phyloP scores from a whole-genome alignment of 1,140 invertebrate genomes.

The Orussus abietinus region DNA sequence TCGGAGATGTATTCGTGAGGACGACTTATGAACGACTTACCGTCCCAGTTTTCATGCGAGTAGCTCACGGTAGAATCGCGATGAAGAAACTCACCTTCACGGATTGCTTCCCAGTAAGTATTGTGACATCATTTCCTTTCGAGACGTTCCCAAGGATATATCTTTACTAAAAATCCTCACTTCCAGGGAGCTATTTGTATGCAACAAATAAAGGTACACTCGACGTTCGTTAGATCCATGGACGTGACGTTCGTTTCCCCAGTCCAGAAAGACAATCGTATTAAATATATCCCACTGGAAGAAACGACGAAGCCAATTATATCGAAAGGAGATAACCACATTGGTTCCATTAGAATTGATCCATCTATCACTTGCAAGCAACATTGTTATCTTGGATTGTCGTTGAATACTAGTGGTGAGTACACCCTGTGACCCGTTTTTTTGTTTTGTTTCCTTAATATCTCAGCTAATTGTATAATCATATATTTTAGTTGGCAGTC shows the following conservation, averaged over 20 bases:
- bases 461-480: too few species aligned
- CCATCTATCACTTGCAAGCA: slow-evolving; percentile 64
- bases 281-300: slow-evolving; percentile 49
- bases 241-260: slow-evolving; percentile 55
- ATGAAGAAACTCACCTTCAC: slow-evolving; percentile 68
- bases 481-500: slow-evolving; percentile 53
- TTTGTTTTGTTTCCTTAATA: too few species aligned
- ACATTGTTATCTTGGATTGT: slow-evolving; percentile 72
- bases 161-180: too few species aligned
- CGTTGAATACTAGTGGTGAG: slow-evolving; percentile 60
- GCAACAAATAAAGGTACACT: slow-evolving; percentile 68
- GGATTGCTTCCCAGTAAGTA: slow-evolving; percentile 78
- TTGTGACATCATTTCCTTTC: too few species aligned
- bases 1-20: slow-evolving; percentile 68
- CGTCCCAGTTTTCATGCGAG: slow-evolving; percentile 61
- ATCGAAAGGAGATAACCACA: slow-evolving; percentile 51
- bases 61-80: slow-evolving; percentile 60
- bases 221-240: slow-evolving; percentile 71
- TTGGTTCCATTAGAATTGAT: slow-evolving; percentile 62
- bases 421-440: too few species aligned
- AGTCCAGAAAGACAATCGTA: slow-evolving; percentile 52
- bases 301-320: slow-evolving; percentile 40
- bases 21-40: slow-evolving; percentile 69
- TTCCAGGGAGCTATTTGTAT: slow-evolving; percentile 74
- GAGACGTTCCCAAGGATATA: too few species aligned